A percentile compares a stretch with the other conserved stretches of the same genome.
Evolutionary conservation across 2,797 vertebrate genomes (phyloP).

Genomic region (Hypotaenidia okinawae): DNA sequence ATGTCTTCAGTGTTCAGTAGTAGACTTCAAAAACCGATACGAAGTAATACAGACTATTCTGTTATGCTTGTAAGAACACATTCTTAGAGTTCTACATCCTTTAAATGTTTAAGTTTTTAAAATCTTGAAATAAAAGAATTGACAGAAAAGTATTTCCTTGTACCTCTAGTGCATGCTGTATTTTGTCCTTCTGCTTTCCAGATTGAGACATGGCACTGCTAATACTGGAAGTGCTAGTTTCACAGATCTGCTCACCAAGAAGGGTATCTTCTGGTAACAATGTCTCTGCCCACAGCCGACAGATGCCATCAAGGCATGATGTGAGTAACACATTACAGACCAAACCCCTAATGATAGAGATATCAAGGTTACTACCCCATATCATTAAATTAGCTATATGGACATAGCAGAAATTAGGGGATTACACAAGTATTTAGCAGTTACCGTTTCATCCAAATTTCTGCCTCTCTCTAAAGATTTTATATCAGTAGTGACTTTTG

Average conservation of each 20-base stretch:
- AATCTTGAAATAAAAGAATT: not conserved
- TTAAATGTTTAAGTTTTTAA: not conserved
- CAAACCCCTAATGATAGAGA: constrained; percentile 83
- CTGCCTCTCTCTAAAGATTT: not conserved
- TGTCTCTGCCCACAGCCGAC: constrained; percentile 96
- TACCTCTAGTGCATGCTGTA: constrained; percentile 96
- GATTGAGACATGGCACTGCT: constrained; percentile 82
- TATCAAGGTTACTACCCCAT: not conserved
- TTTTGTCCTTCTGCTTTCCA: constrained; percentile 92
- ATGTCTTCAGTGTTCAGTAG: not conserved
- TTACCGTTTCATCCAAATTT: not conserved
- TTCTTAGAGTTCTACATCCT: not conserved
- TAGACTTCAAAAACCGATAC: not conserved
- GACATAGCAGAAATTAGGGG: not conserved
- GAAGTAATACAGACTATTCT: not conserved
- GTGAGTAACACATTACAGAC: constrained; percentile 97
- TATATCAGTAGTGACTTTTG: not conserved
- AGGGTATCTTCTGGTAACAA: constrained; percentile 93
- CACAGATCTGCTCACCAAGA: constrained; percentile 94
- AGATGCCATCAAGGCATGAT: constrained; percentile 95
- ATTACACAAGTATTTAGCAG: not conserved
- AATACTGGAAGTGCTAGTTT: constrained; percentile 88
- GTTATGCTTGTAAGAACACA: not conserved
- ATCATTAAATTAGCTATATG: not conserved
- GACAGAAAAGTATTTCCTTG: not conserved